Evolutionary conservation across 2,797 vertebrate species (phyloP), one percentile per base, ranked within the genome.

Genomic region (Etheostoma perlongum): DNA sequence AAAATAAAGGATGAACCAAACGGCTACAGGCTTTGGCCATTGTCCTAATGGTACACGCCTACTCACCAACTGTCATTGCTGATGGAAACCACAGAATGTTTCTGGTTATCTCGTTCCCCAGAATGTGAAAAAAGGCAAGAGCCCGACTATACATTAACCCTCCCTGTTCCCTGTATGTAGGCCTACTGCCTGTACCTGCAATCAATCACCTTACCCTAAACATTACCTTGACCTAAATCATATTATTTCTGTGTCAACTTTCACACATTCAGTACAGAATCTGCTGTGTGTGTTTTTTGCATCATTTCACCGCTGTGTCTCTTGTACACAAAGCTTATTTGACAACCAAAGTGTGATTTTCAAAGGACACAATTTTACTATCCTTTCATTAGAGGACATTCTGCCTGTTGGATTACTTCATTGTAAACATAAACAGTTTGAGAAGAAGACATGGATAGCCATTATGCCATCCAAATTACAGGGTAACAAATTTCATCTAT

Each of bases 41-140:
- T 76, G 83, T 85, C 79, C 81, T 76, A 67, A 81, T 74, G 74
- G 81, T 66, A 21, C 46, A 72, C 82, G 19, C 85, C 88, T 48
- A 87, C 85, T 90, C 79, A 82, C 73, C 80, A 84, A 85, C 84
- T 88, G 85, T 78, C 79, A 67, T 5, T 25, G 33, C 71, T 82
- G 73, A 85, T 77, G 78, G 82, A 86, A 81, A 71, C 83, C 57
- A 64, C 79, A 72, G 23, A 76, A 67, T 76, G 69, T 79, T 83
- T 59, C 63, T 48, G 60, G 59, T 81, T 59, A 65, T 81, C 53
- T 87, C 49, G 18, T 79, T 64, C 40, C 14, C n/a, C 33, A 33
- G 14, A 54, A 72, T 64, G 67, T 72, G 57, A 49, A 79, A 78
- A 74, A 54, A 19, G 23, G 67, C 62, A 44, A 40, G 60, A 55